phyloP scores from a whole-genome alignment of 1,140 invertebrate genomes.

The Pygmarrhopalites habei region DNA sequence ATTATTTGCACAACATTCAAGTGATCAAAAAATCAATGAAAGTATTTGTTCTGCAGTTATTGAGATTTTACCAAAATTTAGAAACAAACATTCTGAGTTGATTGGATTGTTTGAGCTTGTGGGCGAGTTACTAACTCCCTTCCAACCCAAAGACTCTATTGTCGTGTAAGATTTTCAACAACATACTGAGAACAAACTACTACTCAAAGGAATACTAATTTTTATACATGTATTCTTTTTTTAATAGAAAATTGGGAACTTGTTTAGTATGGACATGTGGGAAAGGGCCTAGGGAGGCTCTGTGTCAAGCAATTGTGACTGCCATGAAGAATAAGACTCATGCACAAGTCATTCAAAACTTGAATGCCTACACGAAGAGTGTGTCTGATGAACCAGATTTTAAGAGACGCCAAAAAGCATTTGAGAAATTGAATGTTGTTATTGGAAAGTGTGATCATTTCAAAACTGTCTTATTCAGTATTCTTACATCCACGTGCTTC shows the following conservation, averaged over 20 bases:
- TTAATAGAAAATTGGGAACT: neutral
- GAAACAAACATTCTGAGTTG: neutral
- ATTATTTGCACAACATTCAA: neutral
- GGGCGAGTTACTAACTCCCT: neutral
- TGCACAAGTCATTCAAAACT: neutral
- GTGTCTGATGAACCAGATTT: neutral
- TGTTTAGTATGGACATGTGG: neutral
- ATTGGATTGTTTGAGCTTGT: neutral
- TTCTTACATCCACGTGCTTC: neutral
- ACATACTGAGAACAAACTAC: neutral
- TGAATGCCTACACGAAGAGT: neutral
- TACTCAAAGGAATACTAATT: neutral
- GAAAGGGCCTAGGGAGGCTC: constrained; percentile 6
- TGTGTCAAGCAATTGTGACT: neutral
- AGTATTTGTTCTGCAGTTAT: neutral
- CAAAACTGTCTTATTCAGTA: constrained; percentile 1
- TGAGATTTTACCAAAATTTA: neutral
- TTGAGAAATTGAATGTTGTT: neutral
- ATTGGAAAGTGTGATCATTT: neutral
- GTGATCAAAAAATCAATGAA: neutral
- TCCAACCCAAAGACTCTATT: neutral
- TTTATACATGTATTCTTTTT: neutral
- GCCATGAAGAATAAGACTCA: constrained; percentile 7
- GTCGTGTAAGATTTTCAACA: neutral
- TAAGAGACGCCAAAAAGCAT: neutral